These are phyloP conservation scores for Taurulus bubalis DNA, from an alignment of 2,113 vertebrate species.

Conservation along the genomic window DNA sequence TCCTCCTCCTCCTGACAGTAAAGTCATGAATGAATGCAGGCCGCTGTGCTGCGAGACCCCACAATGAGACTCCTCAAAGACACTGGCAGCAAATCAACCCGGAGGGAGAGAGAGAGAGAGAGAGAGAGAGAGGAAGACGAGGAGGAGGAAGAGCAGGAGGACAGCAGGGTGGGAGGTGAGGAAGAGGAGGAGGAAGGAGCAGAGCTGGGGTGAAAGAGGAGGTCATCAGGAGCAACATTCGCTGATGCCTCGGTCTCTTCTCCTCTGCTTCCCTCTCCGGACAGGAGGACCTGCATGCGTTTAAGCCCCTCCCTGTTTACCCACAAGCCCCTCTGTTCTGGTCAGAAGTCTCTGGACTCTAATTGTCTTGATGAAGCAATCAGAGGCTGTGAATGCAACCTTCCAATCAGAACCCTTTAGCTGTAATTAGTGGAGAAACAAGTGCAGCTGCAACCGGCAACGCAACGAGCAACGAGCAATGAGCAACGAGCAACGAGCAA, in stretches of 20 bases:
- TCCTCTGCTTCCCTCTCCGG: not conserved
- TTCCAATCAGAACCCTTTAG: too few relatives aligned
- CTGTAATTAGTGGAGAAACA: too few relatives aligned
- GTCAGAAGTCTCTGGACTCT: not conserved
- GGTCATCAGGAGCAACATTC: not conserved
- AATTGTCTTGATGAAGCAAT: not conserved
- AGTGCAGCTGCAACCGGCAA: too few relatives aligned
- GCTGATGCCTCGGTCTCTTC: not conserved
- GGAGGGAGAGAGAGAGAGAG: not conserved
- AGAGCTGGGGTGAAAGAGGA: not conserved
- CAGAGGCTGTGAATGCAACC: too few relatives aligned
- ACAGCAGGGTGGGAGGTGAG: not conserved
- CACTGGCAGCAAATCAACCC: slow-evolving; percentile 43
- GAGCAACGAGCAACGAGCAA: too few relatives aligned
- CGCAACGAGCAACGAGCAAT: too few relatives aligned
- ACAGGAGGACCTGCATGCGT: too few relatives aligned
- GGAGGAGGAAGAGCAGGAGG: not conserved
- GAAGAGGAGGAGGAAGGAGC: not conserved
- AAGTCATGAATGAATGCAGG: slow-evolving; percentile 36
- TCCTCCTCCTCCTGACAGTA: slow-evolving; percentile 38
- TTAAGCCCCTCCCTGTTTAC: too few relatives aligned
- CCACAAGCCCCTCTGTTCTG: not conserved
- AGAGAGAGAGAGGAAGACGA: too few relatives aligned
- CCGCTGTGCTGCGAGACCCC: not conserved
- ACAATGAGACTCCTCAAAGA: slow-evolving; percentile 37